These are phyloP conservation scores for Cacoxenus indagator DNA, from an alignment of 2,888 invertebrate genomes.

Conservation along the genomic window DNA sequence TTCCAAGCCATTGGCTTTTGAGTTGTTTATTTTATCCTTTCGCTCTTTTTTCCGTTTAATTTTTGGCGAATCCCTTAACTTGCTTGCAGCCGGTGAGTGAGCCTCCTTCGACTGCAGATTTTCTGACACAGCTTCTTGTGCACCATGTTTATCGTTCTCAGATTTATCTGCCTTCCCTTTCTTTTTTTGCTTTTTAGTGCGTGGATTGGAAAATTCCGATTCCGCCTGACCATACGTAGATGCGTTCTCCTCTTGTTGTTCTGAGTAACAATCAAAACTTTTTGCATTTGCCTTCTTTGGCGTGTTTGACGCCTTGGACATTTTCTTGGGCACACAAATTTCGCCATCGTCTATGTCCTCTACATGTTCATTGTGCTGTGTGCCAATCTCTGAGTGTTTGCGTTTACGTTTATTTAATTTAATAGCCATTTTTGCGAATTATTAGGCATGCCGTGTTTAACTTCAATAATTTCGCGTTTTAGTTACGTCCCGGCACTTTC, in stretches of 20 bases:
- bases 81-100: too few relatives aligned
- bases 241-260: not conserved
- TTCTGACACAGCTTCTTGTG: not conserved
- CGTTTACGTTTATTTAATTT: slow-evolving; percentile 61
- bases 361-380: slow-evolving; percentile 31
- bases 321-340: slow-evolving; percentile 55
- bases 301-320: slow-evolving; percentile 47
- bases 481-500: not conserved
- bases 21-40: not conserved
- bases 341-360: slow-evolving; percentile 41
- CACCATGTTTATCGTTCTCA: not conserved
- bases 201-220: too few relatives aligned
- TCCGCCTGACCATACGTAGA: too few relatives aligned
- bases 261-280: not conserved
- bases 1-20: not conserved
- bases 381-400: slow-evolving; percentile 43
- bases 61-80: slow-evolving; percentile 1
- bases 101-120: not conserved
- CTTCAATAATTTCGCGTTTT: not conserved
- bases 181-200: not conserved
- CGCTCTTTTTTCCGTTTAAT: not conserved
- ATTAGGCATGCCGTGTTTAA: too few relatives aligned
- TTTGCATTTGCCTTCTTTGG: slow-evolving; percentile 35
- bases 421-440: slow-evolving; percentile 53
- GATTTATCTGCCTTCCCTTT: not conserved